Conservation (phyloP, 2,797 vertebrate genomes). For the Coracias cyanogaster region DNA sequence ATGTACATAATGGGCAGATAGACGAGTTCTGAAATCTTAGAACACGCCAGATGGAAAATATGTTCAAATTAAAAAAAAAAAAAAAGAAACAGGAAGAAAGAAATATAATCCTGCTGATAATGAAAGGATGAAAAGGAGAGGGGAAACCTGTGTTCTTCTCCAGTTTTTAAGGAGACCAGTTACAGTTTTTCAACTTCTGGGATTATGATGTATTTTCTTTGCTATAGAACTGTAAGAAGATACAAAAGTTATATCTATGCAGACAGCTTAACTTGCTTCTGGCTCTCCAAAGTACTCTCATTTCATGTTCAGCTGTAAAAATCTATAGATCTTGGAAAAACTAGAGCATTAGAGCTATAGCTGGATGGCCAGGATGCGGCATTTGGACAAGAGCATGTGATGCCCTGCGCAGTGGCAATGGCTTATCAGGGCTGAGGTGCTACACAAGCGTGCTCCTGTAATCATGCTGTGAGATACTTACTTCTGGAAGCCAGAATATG, state of each 20-base stretch:
- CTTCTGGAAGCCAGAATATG: background rate
- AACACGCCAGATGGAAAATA: background rate
- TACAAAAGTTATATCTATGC: slow-evolving; percentile 18
- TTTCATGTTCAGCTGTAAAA: slow-evolving; percentile 23
- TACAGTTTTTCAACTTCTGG: background rate
- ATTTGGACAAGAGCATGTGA: background rate
- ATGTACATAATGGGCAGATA: background rate
- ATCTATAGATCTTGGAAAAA: background rate
- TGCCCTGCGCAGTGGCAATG: background rate
- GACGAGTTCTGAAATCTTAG: background rate
- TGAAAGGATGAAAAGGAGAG: background rate
- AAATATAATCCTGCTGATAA: background rate
- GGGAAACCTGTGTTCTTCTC: background rate
- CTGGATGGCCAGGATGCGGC: background rate
- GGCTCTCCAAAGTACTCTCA: slow-evolving; percentile 4
- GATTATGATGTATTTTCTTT: slow-evolving; percentile 43
- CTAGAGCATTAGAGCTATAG: background rate
- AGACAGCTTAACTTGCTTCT: slow-evolving; percentile 40
- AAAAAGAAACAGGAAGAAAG: background rate
- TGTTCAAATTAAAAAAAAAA: background rate
- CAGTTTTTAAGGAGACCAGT: background rate
- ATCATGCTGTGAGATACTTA: background rate
- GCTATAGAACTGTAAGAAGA: slow-evolving; percentile 37
- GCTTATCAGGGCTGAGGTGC: background rate
- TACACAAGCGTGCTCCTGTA: background rate